Evolutionary conservation across 2,113 vertebrate genomes (phyloP).

Genomic region (Dipodomys merriami): DNA sequence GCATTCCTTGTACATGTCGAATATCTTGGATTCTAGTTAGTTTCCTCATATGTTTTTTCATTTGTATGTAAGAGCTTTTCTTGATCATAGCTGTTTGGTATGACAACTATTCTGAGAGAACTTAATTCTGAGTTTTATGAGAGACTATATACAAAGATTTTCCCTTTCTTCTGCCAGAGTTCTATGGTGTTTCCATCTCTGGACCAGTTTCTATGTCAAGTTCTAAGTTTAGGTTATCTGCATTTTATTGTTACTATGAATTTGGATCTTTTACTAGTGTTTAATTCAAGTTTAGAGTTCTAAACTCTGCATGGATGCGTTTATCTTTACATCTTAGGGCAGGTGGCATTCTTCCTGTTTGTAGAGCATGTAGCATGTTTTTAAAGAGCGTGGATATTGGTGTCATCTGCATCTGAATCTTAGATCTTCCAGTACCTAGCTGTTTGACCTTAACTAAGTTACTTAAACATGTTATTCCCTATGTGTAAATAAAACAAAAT

Average conservation of each 20-base stretch:
- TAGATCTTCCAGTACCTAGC: background rate
- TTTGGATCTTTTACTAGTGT: background rate
- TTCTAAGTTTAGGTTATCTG: slow-evolving; percentile 10
- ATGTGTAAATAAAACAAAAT: slow-evolving; percentile 7
- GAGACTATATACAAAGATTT: background rate
- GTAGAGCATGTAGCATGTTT: background rate
- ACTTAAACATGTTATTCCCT: slow-evolving; percentile 11
- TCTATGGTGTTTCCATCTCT: slow-evolving; percentile 13
- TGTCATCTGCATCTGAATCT: background rate
- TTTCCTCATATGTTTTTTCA: background rate
- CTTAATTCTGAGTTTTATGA: slow-evolving; percentile 11
- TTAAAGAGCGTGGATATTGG: background rate
- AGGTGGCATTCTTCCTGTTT: background rate
- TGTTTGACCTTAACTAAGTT: slow-evolving; percentile 16
- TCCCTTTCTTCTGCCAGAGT: slow-evolving; percentile 15
- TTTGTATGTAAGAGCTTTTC: background rate
- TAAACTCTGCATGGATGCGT: background rate
- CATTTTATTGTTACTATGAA: background rate
- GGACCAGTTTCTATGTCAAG: slow-evolving; percentile 6
- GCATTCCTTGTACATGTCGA: background rate
- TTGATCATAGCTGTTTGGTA: background rate
- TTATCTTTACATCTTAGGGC: slow-evolving; percentile 9
- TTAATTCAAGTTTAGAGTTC: background rate
- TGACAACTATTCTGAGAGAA: background rate
- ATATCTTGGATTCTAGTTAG: background rate